Conservation (phyloP, 2,113 vertebrate genomes). For the Actinemys pallida region DNA sequence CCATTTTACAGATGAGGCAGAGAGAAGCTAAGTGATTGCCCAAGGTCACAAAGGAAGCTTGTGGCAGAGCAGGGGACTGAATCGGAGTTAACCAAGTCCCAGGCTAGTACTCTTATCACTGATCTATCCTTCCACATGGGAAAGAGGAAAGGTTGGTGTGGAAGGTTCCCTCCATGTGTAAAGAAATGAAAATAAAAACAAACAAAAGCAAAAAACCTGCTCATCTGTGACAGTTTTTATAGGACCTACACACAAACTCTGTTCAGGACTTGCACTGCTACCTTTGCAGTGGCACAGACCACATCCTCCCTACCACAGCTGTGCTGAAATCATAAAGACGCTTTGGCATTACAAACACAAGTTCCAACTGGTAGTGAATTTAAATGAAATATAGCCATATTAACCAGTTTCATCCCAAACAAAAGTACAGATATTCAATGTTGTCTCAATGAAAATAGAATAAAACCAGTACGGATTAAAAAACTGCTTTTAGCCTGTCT, state of each 20-base stretch:
- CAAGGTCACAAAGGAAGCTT: rapidly evolving
- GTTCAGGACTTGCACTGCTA: not conserved
- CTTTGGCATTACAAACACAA: not conserved
- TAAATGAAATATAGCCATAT: not conserved
- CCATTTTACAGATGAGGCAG: rapidly evolving
- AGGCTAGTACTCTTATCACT: rapidly evolving
- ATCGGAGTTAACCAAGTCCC: rapidly evolving
- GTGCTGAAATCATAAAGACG: rapidly evolving
- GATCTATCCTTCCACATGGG: not conserved
- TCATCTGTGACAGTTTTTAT: not conserved
- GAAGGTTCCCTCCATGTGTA: rapidly evolving
- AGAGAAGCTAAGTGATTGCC: rapidly evolving
- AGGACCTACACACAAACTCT: rapidly evolving
- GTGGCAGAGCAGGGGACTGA: rapidly evolving
- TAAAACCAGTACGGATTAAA: not conserved
- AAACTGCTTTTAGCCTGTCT: not conserved
- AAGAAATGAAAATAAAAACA: not conserved
- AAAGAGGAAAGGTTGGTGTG: rapidly evolving
- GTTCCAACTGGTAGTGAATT: not conserved
- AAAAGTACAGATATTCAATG: not conserved
- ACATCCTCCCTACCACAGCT: not conserved
- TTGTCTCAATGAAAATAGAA: not conserved
- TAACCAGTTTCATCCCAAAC: rapidly evolving
- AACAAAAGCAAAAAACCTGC: constrained; percentile 12
- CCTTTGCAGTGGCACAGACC: not conserved